Percentiles rank a stretch among this genome's conserved stretches.
Conservation (phyloP, 2,888 invertebrate species). For the Itoplectis maculator region DNA sequence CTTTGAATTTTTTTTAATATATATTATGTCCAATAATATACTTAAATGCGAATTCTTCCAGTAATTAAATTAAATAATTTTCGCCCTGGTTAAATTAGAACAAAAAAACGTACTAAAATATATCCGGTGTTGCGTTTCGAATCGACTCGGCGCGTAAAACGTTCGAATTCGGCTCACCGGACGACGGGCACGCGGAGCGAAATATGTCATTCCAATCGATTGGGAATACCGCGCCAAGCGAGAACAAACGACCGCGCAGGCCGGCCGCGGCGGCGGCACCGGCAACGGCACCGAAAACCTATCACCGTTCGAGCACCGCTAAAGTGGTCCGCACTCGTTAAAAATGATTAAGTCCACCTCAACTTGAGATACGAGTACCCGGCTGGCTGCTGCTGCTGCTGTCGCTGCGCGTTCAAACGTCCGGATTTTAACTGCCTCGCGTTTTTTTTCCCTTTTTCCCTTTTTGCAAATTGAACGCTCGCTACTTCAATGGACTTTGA, state of each 20-base stretch:
- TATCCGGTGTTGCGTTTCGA: slow-evolving; percentile 9
- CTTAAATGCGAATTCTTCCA: no score
- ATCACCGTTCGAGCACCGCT: slow-evolving; percentile 56
- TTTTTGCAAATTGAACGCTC: not conserved
- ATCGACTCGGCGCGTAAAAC: not conserved
- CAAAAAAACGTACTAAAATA: no score
- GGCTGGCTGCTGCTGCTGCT: no score
- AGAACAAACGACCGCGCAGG: slow-evolving; percentile 43
- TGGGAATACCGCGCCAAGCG: slow-evolving; percentile 22
- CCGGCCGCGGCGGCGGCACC: not conserved
- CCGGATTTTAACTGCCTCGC: slow-evolving; percentile 27
- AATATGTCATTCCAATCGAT: slow-evolving; percentile 49
- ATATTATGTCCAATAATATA: no score
- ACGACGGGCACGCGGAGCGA: slow-evolving; percentile 7
- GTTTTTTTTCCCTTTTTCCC: not conserved
- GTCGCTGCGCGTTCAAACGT: slow-evolving; percentile 26
- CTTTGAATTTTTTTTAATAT: no score
- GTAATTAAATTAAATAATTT: no score
- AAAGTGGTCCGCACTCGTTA: slow-evolving; percentile 60
- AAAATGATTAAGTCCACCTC: slow-evolving; percentile 64
- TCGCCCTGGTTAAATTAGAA: no score
- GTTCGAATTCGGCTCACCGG: slow-evolving; percentile 4
- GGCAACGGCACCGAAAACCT: slow-evolving; percentile 63
- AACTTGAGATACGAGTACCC: slow-evolving; percentile 52
- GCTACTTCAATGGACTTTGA: slow-evolving; percentile 19